Evolutionary conservation across 2,113 vertebrate genomes (phyloP).

Genomic region (Sinosuthora webbiana): DNA sequence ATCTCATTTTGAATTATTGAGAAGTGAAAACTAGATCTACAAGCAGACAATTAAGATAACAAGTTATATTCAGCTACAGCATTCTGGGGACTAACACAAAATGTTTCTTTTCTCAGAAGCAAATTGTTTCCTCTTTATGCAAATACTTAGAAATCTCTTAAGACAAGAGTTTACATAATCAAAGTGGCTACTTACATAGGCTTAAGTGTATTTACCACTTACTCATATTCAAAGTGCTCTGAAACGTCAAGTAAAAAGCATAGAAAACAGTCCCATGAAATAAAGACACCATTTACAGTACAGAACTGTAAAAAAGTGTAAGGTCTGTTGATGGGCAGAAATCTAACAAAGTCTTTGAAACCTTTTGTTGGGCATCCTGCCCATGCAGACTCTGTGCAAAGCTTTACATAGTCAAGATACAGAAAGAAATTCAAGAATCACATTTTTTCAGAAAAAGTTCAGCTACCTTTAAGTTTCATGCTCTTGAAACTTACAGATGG

Average conservation of each 20-base stretch:
- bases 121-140: background rate
- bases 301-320: background rate
- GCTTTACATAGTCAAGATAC: background rate
- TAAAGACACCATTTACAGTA: background rate
- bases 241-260: background rate
- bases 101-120: background rate
- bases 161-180: background rate
- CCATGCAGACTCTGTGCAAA: background rate
- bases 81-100: background rate
- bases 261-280: background rate
- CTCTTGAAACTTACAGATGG: background rate
- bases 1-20: background rate
- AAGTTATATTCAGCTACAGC: background rate
- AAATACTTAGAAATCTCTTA: background rate
- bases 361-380: background rate
- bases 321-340: background rate
- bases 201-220: background rate
- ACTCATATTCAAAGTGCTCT: background rate
- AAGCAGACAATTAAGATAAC: background rate
- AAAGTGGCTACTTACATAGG: background rate
- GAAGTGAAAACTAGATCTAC: background rate
- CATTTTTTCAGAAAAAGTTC: background rate
- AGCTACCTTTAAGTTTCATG: background rate
- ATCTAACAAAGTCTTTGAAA: background rate
- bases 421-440: background rate